Evolutionary conservation across 2,888 invertebrate species (phyloP).

Genomic region (Onthophagus sagittarius): DNA sequence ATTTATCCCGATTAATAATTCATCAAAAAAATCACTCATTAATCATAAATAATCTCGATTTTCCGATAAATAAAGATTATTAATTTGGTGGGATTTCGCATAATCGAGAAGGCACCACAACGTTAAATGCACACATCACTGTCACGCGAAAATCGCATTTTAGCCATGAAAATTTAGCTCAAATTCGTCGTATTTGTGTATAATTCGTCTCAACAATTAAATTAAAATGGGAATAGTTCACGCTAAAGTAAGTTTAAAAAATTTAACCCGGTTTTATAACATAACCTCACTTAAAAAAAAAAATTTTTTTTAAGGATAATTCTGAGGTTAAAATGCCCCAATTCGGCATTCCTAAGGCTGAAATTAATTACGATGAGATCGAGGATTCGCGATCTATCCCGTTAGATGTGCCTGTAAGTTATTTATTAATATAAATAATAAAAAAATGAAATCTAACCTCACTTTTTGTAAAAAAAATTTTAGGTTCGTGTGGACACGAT

Average conservation of each 20-base stretch:
- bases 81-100: not conserved
- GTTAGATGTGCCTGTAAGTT: slow-evolving; percentile 53
- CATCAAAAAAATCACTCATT: not conserved
- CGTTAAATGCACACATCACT: not conserved
- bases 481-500: slow-evolving; percentile 83
- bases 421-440: not conserved
- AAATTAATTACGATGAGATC: slow-evolving; percentile 34
- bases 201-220: slow-evolving; percentile 14
- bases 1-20: not conserved
- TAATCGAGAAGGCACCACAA: too few species aligned
- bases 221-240: slow-evolving; percentile 47
- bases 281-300: slow-evolving; percentile 37
- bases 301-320: slow-evolving; percentile 14
- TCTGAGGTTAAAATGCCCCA: not conserved
- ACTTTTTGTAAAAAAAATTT: too few species aligned
- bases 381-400: slow-evolving; percentile 49
- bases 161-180: slow-evolving; percentile 21
- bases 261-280: slow-evolving; percentile 24
- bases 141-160: not conserved
- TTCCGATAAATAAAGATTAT: not conserved
- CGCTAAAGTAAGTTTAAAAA: slow-evolving; percentile 44
- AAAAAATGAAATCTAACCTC: slow-evolving; percentile 13
- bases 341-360: slow-evolving; percentile 26
- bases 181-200: slow-evolving; percentile 24
- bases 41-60: not conserved